A percentile compares a stretch with the other conserved stretches of the same genome.
Conservation (phyloP, 1,140 invertebrate species). For the fruit fly (Drosophila melanogaster) region DNA sequence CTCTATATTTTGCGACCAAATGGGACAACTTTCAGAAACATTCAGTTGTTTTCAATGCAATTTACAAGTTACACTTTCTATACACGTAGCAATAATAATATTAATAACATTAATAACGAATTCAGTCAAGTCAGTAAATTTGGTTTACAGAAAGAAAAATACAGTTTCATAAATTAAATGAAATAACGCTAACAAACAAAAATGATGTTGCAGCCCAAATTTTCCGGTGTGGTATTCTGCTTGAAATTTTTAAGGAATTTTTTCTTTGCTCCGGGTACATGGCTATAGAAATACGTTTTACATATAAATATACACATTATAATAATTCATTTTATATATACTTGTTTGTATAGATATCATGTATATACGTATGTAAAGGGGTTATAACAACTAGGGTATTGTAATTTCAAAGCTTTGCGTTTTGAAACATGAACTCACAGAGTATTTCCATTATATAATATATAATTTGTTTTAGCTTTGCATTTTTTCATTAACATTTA, state of each 20-base stretch:
- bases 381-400: slow-evolving; percentile 72
- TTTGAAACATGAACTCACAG: slow-evolving; percentile 80
- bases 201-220: slow-evolving; percentile 43
- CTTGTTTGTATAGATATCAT: slow-evolving; percentile 30
- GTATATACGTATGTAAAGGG: slow-evolving; percentile 54
- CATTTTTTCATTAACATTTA: slow-evolving; percentile 60
- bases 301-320: slow-evolving; percentile 64
- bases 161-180: slow-evolving; percentile 53
- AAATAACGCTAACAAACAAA: slow-evolving; percentile 58
- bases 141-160: slow-evolving; percentile 77
- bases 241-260: slow-evolving; percentile 62
- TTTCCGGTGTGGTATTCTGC: slow-evolving; percentile 41
- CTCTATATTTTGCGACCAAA: slow-evolving; percentile 50
- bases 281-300: slow-evolving; percentile 65
- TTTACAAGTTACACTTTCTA: slow-evolving; percentile 77
- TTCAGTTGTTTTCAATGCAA: slow-evolving; percentile 55
- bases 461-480: slow-evolving; percentile 65
- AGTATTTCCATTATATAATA: slow-evolving; percentile 80
- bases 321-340: slow-evolving; percentile 36
- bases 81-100: slow-evolving; percentile 66
- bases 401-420: slow-evolving; percentile 74
- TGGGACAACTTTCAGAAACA: slow-evolving; percentile 48
- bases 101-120: slow-evolving; percentile 82
- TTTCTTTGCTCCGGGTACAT: slow-evolving; percentile 43
- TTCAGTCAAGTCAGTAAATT: slow-evolving; percentile 82